Percentiles rank a stretch among this genome's conserved stretches.
Conservation (phyloP, 2,888 invertebrate species). For the Pyralis farinalis region DNA sequence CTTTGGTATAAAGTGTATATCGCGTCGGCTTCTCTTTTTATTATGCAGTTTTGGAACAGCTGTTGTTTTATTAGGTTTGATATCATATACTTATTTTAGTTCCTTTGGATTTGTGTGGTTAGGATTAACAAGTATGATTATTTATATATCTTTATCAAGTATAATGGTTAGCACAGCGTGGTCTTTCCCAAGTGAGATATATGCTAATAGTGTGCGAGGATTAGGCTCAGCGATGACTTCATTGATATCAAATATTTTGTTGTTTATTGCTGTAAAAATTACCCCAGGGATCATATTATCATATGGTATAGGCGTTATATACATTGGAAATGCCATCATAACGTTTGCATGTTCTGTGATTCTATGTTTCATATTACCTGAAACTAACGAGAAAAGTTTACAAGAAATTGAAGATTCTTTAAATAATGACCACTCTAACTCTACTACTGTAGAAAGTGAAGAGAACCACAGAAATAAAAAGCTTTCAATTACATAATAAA, state of each 20-base stretch:
- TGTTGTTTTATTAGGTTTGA: constrained; percentile 26
- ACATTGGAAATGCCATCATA: constrained; percentile 30
- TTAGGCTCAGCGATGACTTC: constrained; percentile 44
- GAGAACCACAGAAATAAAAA: no score
- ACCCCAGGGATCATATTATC: constrained; percentile 34
- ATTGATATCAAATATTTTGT: constrained; percentile 33
- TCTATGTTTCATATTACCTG: constrained; percentile 41
- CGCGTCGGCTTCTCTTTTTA: constrained; percentile 34
- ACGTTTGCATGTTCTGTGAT: constrained; percentile 28
- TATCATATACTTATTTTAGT: constrained; percentile 29
- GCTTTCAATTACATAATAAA: no score
- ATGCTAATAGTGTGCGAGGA: constrained; percentile 43
- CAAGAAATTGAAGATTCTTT: constrained; percentile 80
- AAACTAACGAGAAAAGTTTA: constrained; percentile 82
- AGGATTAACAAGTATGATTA: constrained; percentile 30
- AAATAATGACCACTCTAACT: constrained; percentile 24
- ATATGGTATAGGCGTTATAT: constrained; percentile 37
- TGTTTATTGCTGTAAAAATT: constrained; percentile 43
- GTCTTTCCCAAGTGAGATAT: constrained; percentile 49
- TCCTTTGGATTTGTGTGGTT: constrained; percentile 32
- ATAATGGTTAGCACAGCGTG: constrained; percentile 35
- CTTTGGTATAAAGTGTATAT: constrained; percentile 31
- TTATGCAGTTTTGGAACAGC: constrained; percentile 27
- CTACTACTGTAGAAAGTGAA: no score
- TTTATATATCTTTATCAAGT: constrained; percentile 35